Base-by-base conservation (phyloP, 2,888 invertebrate genomes). In the Sthenelais limicola region DNA sequence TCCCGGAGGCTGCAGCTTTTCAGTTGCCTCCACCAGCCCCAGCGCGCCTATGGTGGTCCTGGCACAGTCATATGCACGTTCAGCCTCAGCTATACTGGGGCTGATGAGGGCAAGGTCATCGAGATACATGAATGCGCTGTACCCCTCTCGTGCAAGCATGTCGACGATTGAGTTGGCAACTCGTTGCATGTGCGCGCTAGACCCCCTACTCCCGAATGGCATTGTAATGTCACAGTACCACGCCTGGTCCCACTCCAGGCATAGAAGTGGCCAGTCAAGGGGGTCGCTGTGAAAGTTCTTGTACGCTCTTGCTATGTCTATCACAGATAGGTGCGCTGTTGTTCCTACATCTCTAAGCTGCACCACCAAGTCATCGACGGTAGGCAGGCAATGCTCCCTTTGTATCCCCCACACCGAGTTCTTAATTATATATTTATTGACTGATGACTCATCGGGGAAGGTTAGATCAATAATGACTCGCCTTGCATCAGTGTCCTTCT, bases 231-330 rank as follows among this genome's bases (percentile, higher is more conserved):
- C 54, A 54, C 24, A 21, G n/a, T 54, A 54, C 26, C 32, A 28
- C 3, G 21, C 5, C 26, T 4, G 4, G 26, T 4, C 54, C 54
- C 54, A 54, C 5, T 54, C 43, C 12, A 43, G 18, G 18, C 43
- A 43, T 12, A 43, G 43, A 18, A 54, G n/a, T 12, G 54, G 54
- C 54, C 54, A 54, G n/a, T 54, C 54, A 5, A 21, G 5, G 5
- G 54, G 54, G 28, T 54, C 54, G 26, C 7, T 26, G 7, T 12
- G 15, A n/a, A 26, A 54, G 54, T 54, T 54, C n/a, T 54, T 54
- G n/a, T 54, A 54, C 7, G 26, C 24, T 7, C 54, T 5, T 15
- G 26, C 7, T 12, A 54, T 54, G 28, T 54, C 54, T 4, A 54
- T 3, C 5, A 7, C 32, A 3, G 54, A 28, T 7, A 54, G 5